A percentile compares a stretch with the other conserved stretches of the same genome.
These are phyloP conservation scores for Tapirus terrestris DNA, from an alignment of 2,113 vertebrate species.

Conservation along the genomic window DNA sequence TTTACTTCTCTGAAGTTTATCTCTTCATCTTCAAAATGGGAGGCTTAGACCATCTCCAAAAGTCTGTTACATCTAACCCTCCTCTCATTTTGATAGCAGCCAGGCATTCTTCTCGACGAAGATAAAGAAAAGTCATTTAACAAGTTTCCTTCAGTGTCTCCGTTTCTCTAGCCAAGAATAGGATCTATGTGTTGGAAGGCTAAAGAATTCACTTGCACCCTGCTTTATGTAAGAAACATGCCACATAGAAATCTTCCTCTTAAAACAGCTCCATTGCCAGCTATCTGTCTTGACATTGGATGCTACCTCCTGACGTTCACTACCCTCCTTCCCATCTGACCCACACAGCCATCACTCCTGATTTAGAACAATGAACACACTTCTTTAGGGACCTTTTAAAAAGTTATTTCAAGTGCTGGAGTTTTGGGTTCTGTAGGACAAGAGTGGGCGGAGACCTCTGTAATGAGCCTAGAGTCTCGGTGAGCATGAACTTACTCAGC, in stretches of 20 bases:
- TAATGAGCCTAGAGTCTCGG: background rate
- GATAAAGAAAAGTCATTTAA: background rate
- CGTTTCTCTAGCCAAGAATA: background rate
- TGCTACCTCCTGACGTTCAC: background rate
- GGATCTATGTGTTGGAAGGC: background rate
- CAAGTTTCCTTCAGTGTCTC: background rate
- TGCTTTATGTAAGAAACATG: background rate
- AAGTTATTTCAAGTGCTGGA: background rate
- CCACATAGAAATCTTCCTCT: background rate
- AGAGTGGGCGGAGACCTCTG: background rate
- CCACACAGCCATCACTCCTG: background rate
- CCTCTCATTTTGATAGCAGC: background rate
- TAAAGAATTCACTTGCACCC: background rate
- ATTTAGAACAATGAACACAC: background rate
- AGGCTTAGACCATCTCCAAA: background rate
- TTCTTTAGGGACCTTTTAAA: slow-evolving; percentile 15
- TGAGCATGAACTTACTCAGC: background rate
- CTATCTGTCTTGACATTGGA: background rate
- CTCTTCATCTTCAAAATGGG: background rate
- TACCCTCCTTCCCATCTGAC: background rate
- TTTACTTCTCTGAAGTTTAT: background rate
- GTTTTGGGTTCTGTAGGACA: background rate
- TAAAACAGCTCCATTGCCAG: background rate
- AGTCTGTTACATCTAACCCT: background rate
- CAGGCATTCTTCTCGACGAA: background rate